Conservation (phyloP, 2,113 vertebrate genomes). For the Atrichornis clamosus region DNA sequence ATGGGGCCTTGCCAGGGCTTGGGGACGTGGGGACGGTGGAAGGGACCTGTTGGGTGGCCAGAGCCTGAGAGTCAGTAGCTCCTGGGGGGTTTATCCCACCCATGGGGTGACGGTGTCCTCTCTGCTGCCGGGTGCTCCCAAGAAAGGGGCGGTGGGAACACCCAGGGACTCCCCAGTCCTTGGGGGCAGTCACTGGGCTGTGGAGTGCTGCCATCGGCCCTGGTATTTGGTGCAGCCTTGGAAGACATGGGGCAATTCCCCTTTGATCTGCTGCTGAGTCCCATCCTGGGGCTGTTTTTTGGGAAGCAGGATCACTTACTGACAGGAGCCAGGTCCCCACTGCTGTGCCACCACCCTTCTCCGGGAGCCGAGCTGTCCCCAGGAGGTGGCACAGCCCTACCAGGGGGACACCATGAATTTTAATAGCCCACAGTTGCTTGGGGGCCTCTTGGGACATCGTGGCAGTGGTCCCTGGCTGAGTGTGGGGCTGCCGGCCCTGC, state of each 20-base stretch:
- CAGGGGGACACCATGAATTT: accelerated
- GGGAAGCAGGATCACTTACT: accelerated
- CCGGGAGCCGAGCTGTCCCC: background rate
- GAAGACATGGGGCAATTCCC: background rate
- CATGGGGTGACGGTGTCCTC: accelerated
- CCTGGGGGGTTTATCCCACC: background rate
- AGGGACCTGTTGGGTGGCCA: accelerated
- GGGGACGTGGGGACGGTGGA: background rate
- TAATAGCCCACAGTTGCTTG: accelerated
- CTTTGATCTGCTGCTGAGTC: accelerated
- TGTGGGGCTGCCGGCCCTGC: background rate
- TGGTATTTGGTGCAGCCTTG: background rate
- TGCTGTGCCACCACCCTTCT: background rate
- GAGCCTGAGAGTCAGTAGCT: background rate
- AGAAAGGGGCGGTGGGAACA: background rate
- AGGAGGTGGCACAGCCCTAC: background rate
- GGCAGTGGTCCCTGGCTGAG: background rate
- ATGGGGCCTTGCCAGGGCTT: accelerated
- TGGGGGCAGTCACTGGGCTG: background rate
- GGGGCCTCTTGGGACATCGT: background rate
- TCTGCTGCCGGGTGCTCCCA: background rate
- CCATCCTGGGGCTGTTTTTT: background rate
- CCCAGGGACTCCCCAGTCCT: background rate
- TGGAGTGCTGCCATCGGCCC: background rate
- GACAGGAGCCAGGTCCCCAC: background rate